Percentiles rank a stretch among this genome's conserved stretches.
Evolutionary conservation across 2,113 vertebrate species (phyloP).

Genomic region (Bos indicus): DNA sequence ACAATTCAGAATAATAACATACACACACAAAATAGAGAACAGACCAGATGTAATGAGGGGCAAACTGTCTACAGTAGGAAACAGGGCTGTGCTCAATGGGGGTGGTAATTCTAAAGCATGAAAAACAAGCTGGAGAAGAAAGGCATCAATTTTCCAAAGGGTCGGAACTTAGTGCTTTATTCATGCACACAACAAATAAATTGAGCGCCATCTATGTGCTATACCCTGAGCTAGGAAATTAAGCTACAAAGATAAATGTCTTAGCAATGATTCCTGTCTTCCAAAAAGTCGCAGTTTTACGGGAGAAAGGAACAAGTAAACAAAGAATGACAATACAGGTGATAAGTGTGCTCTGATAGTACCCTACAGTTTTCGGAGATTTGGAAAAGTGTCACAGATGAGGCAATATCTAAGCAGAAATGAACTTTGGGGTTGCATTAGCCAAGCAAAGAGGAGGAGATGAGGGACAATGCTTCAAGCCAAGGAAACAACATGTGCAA

Average conservation of each 20-base stretch:
- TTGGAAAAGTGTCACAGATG: neutral
- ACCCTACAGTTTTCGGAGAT: neutral
- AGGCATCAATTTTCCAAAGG: neutral
- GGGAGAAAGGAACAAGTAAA: neutral
- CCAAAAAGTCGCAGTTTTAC: neutral
- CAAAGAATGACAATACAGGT: neutral
- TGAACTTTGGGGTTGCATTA: neutral
- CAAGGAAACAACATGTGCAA: neutral
- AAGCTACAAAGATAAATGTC: neutral
- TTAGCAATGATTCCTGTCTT: neutral
- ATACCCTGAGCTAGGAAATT: neutral
- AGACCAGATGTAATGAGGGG: neutral
- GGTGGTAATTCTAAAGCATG: neutral
- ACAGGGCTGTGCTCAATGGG: neutral
- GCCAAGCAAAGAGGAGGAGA: neutral
- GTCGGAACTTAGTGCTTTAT: neutral
- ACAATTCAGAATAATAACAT: neutral
- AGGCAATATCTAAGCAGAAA: neutral
- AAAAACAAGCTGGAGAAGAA: neutral
- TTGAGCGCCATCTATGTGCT: neutral
- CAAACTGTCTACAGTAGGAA: neutral
- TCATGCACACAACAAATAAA: neutral
- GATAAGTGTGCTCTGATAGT: neutral
- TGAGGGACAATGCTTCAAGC: neutral
- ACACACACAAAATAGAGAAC: neutral